phyloP scores from a whole-genome alignment of 2,888 invertebrate species.

The Megastigmus dorsalis region DNA sequence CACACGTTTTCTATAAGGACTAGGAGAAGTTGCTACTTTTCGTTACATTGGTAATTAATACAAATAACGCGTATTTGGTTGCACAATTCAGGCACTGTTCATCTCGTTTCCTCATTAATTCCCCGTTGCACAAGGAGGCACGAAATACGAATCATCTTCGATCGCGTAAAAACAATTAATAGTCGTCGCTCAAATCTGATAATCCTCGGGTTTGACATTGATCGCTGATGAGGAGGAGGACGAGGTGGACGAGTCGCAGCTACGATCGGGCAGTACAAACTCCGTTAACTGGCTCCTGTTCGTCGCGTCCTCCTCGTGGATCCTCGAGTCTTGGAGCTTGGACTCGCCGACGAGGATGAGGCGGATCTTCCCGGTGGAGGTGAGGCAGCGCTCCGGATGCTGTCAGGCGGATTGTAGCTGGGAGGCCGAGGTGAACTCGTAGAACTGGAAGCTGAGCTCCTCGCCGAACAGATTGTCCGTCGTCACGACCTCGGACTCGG shows the following conservation, averaged over 20 bases:
- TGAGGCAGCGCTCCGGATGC: constrained; percentile 53
- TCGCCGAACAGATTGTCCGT: constrained; percentile 76
- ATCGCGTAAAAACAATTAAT: neutral
- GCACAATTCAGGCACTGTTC: constrained; percentile 56
- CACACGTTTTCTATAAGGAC: constrained; percentile 65
- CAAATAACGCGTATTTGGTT: constrained; percentile 58
- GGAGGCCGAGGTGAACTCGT: constrained; percentile 74
- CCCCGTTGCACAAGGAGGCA: too few relatives aligned
- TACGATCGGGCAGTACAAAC: constrained; percentile 25
- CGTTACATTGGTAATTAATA: constrained; percentile 61
- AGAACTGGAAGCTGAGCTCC: constrained; percentile 76
- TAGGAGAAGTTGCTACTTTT: constrained; percentile 62
- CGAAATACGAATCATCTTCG: too few relatives aligned
- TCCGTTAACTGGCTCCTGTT: neutral
- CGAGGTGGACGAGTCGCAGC: neutral
- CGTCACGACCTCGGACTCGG: constrained; percentile 76
- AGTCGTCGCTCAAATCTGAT: too few relatives aligned
- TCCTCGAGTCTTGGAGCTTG: constrained; percentile 57
- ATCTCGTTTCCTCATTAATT: constrained; percentile 38
- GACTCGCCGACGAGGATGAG: constrained; percentile 67
- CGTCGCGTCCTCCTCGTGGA: constrained; percentile 45
- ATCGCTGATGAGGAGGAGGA: neutral
- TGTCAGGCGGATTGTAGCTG: constrained; percentile 73
- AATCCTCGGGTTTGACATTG: neutral
- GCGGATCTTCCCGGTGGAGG: constrained; percentile 58